A percentile compares a stretch with the other conserved stretches of the same genome.
phyloP scores from a whole-genome alignment of 2,888 invertebrate genomes.

The Tenthredo distinguenda region DNA sequence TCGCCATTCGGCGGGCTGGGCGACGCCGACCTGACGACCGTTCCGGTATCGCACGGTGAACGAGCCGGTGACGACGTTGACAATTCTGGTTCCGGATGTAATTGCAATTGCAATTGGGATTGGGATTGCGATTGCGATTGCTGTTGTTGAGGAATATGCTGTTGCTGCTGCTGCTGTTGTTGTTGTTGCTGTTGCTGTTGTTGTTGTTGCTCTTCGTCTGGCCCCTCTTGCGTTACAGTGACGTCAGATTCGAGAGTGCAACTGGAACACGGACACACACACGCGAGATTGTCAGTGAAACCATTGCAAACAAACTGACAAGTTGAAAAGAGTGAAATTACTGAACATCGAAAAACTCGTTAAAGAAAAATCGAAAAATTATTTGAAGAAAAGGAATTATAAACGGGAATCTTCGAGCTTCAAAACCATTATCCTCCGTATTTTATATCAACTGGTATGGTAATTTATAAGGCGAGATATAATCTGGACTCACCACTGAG shows the following conservation, averaged over 20 bases:
- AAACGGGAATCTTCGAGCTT: not conserved
- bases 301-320: not conserved
- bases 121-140: constrained; percentile 56
- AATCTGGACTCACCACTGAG: not conserved
- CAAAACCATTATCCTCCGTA: too few species aligned
- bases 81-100: constrained; percentile 49
- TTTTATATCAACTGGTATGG: not conserved
- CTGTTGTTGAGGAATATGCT: constrained; percentile 54
- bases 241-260: not conserved
- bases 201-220: constrained; percentile 41
- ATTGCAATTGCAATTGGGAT: constrained; percentile 54
- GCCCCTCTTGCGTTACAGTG: not conserved
- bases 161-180: constrained; percentile 54
- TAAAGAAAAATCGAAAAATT: not conserved
- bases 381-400: not conserved
- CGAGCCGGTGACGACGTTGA: constrained; percentile 57
- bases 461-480: not conserved
- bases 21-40: constrained; percentile 66
- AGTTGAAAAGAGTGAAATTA: too few species aligned
- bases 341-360: too few species aligned
- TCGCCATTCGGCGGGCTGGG: constrained; percentile 71
- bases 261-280: not conserved
- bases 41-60: constrained; percentile 60
- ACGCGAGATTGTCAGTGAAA: not conserved
- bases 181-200: constrained; percentile 54